Evolutionary conservation across 2,797 vertebrate species (phyloP), one percentile per base, ranked within the genome.

Genomic region (Anguilla obscura): DNA sequence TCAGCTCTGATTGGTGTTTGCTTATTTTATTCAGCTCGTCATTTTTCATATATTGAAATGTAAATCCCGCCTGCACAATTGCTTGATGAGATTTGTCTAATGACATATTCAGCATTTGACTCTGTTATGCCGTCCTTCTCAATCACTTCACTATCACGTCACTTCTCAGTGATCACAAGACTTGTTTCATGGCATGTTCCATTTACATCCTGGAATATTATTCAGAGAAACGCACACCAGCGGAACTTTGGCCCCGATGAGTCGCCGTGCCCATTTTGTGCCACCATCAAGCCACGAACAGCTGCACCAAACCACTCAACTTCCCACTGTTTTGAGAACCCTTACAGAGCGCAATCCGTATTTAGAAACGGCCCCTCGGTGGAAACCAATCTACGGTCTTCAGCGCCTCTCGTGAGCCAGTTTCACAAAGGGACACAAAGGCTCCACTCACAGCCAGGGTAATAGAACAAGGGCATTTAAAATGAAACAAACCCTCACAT

Each of bases 401-500:
- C 84, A 60, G 87, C 66, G 48, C 87, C 50, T 85, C 87, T 88
- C 74, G 69, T 74, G 60, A 85, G 66, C 83, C 84, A 40, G 84
- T 76, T 88, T 76, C 52, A 88, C 87, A 88, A 88, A 60, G 84
- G 27, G n/a, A 16, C 90, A 96, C 95, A 95, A 95, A 95, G 94
- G 91, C 89, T 63, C 91, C 91, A 95, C 94, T 96, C 94, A 94
- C 90, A 90, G 94, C 92, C 93, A 93, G 93, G 92, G 94, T 94
- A 95, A 92, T 93, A 94, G 93, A 94, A 91, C 93, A 93, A 92
- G 92, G 92, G 91, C 92, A 93, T 94, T 95, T 94, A 95, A 95
- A 90, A 92, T 92, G 92, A 92, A 93, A 91, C 91, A 91, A 94
- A 94, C 94, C 93, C 94, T 93, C 91, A 93, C 93, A 94, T 93